Evolutionary conservation across 2,797 vertebrate genomes (phyloP).

Genomic region (Melanogrammus aeglefinus): DNA sequence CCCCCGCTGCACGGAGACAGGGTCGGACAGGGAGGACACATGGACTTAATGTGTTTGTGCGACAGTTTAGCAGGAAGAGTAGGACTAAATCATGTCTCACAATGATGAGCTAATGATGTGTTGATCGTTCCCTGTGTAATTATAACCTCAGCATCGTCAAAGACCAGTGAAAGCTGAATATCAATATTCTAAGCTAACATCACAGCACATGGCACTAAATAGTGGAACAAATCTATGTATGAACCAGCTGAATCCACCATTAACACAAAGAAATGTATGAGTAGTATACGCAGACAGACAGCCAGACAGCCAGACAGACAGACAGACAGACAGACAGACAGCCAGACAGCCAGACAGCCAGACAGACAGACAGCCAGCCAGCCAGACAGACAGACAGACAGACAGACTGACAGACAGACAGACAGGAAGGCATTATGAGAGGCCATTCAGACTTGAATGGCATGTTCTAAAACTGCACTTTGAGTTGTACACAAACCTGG

Average conservation of each 20-base stretch:
- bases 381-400: neutral
- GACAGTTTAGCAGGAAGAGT: slow-evolving; percentile 13
- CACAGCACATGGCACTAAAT: too few species aligned
- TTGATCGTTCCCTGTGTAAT: slow-evolving; percentile 58
- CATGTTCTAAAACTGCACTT: too few species aligned
- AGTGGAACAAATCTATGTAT: too few species aligned
- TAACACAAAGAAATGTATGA: too few species aligned
- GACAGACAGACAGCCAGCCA: neutral
- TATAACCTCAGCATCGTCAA: slow-evolving; percentile 61
- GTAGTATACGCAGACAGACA: neutral
- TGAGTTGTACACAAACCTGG: slow-evolving; percentile 75
- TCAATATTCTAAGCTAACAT: slow-evolving; percentile 39
- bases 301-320: neutral
- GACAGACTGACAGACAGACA: too few species aligned
- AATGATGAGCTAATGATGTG: slow-evolving; percentile 53
- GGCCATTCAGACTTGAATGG: neutral
- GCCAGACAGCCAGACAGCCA: neutral
- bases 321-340: too few species aligned
- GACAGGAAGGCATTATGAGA: neutral
- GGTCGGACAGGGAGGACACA: neutral
- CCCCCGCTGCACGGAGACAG: slow-evolving; percentile 9
- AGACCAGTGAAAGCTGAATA: slow-evolving; percentile 60
- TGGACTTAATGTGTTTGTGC: neutral
- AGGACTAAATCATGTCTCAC: slow-evolving; percentile 15
- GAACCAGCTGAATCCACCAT: too few species aligned